A percentile compares a stretch with the other conserved stretches of the same genome.
Evolutionary conservation across 1,140 invertebrate species (phyloP).

Genomic region (Daktulosphaira vitifoliae): DNA sequence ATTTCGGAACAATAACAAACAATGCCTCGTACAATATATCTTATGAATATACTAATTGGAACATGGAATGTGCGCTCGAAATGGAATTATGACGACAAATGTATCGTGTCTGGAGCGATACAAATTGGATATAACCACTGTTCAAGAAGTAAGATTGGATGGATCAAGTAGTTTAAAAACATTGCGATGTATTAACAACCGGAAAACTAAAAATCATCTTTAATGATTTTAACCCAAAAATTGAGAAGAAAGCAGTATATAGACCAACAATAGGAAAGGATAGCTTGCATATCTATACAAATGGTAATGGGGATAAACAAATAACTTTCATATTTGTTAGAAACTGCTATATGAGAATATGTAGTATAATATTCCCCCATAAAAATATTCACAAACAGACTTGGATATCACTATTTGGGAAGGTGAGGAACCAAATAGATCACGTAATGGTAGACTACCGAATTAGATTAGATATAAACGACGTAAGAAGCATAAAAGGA

Average conservation of each 20-base stretch:
- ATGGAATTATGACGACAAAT: neutral
- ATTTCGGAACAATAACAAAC: conserved; percentile 14
- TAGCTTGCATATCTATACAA: neutral
- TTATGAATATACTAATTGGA: conserved; percentile 7
- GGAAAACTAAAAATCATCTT: neutral
- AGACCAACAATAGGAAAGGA: neutral
- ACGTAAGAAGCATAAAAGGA: neutral
- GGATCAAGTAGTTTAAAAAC: neutral
- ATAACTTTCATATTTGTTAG: neutral
- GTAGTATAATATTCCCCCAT: conserved; percentile 1
- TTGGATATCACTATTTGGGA: conserved; percentile 36
- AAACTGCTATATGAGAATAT: neutral
- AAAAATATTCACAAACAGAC: conserved; percentile 27
- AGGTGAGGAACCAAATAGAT: conserved; percentile 35
- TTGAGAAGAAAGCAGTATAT: neutral
- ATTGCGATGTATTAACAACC: neutral
- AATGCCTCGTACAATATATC: neutral
- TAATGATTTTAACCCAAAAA: neutral
- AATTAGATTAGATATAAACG: neutral
- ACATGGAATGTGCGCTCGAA: neutral
- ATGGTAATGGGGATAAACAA: neutral
- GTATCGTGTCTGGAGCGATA: neutral
- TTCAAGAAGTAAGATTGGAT: conserved; percentile 5
- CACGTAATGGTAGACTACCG: conserved; percentile 31
- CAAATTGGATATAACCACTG: neutral